Conservation (phyloP, 2,797 vertebrate genomes). For the Natrix natrix region DNA sequence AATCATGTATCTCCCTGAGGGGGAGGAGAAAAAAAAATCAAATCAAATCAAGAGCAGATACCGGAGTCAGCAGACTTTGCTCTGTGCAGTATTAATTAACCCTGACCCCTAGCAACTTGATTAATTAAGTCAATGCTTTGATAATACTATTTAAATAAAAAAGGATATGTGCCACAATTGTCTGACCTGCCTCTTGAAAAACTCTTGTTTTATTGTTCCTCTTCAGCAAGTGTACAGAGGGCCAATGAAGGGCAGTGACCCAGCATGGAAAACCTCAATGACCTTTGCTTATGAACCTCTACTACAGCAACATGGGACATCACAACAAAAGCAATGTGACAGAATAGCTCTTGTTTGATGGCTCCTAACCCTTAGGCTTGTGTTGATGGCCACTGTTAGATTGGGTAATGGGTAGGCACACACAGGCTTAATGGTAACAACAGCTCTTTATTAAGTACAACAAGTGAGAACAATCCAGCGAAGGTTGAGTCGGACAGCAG, state of each 20-base stretch:
- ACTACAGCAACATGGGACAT: neutral
- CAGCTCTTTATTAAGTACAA: too few relatives aligned
- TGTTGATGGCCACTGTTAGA: neutral
- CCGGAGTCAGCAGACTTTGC: slow-evolving; percentile 12
- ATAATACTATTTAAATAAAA: slow-evolving; percentile 14
- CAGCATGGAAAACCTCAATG: neutral
- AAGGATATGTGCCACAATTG: neutral
- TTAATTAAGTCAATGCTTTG: slow-evolving; percentile 24
- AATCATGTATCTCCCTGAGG: neutral
- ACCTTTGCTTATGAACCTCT: neutral
- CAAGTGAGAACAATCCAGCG: too few relatives aligned
- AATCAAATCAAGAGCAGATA: neutral
- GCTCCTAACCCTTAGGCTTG: neutral
- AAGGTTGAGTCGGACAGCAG: too few relatives aligned
- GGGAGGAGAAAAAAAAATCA: neutral
- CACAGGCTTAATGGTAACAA: too few relatives aligned
- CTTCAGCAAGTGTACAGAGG: neutral
- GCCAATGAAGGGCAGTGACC: neutral
- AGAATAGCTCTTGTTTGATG: neutral
- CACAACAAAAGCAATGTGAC: neutral
- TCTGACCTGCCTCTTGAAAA: neutral
- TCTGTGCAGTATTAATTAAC: slow-evolving; percentile 12
- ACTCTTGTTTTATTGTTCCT: slow-evolving; percentile 1
- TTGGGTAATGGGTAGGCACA: too few relatives aligned
- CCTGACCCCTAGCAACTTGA: slow-evolving; percentile 9